phyloP scores from a whole-genome alignment of 2,113 vertebrate species.

The Mixornis gularis region DNA sequence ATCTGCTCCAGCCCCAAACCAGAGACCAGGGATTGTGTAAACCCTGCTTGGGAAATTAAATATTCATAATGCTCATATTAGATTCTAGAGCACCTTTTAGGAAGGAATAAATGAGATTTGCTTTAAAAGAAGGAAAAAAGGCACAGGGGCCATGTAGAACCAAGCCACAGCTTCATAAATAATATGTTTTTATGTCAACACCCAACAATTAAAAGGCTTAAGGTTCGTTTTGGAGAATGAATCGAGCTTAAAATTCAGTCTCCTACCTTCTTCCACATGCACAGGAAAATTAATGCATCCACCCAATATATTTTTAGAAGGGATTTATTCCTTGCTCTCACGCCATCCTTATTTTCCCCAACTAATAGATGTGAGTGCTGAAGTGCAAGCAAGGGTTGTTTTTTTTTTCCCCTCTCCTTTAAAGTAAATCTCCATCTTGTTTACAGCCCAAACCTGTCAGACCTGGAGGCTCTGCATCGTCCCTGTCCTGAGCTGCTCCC shows the following conservation, averaged over 20 bases:
- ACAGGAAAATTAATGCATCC: background rate
- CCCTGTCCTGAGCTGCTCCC: background rate
- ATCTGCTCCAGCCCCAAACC: background rate
- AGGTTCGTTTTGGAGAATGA: conserved; percentile 16
- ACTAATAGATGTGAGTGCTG: background rate
- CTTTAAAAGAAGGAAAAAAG: conserved; percentile 65
- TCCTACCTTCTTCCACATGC: background rate
- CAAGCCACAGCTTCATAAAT: conserved; percentile 56
- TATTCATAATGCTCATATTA: conserved; percentile 77
- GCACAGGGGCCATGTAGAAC: background rate
- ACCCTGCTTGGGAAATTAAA: conserved; percentile 71
- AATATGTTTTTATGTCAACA: conserved; percentile 46
- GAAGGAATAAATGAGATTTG: conserved; percentile 74
- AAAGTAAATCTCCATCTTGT: background rate
- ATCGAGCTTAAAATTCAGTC: background rate
- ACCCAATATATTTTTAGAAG: background rate
- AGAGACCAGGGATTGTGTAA: background rate
- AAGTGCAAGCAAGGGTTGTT: background rate
- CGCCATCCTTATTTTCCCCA: background rate
- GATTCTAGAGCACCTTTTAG: conserved; percentile 71
- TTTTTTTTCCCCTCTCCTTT: background rate
- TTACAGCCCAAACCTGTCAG: background rate
- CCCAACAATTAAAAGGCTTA: conserved; percentile 50
- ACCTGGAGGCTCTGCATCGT: rapidly evolving
- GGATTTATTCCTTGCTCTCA: conserved; percentile 28